phyloP scores from a whole-genome alignment of 2,888 invertebrate species.

The Blastobasis adustella region DNA sequence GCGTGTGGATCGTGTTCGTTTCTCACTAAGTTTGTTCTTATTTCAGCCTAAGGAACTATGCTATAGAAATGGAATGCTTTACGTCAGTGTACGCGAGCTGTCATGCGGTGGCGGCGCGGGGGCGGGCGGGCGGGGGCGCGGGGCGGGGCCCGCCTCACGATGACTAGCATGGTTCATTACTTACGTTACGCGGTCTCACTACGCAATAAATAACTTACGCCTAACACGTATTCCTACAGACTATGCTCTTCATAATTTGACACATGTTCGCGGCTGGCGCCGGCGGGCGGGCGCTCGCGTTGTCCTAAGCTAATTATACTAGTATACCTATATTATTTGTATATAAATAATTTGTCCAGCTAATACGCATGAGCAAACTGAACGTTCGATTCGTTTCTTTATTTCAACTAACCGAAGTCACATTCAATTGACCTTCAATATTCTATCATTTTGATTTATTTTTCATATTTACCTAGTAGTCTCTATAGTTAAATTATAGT shows the following conservation, averaged over 20 bases:
- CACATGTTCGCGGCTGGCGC: constrained; percentile 36
- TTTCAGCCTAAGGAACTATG: constrained; percentile 30
- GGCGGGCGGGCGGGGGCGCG: constrained; percentile 16
- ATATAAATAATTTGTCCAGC: constrained; percentile 70
- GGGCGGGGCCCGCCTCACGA: constrained; percentile 36
- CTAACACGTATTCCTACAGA: constrained; percentile 45
- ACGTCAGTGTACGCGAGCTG: constrained; percentile 39
- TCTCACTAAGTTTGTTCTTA: constrained; percentile 22
- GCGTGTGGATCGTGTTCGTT: constrained; percentile 1
- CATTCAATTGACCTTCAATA: constrained; percentile 39
- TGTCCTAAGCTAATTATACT: constrained; percentile 30
- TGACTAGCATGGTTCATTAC: constrained; percentile 66
- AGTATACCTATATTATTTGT: background rate
- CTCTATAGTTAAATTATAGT: constrained; percentile 62
- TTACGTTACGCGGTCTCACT: constrained; percentile 61
- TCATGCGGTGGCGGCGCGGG: constrained; percentile 46
- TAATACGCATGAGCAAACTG: constrained; percentile 40
- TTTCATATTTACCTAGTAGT: constrained; percentile 52
- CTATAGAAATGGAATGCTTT: constrained; percentile 26
- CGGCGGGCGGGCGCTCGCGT: constrained; percentile 26
- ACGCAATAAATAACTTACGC: constrained; percentile 67
- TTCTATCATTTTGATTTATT: constrained; percentile 11
- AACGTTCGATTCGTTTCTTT: no score
- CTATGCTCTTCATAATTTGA: constrained; percentile 44
- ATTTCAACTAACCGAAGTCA: background rate